phyloP scores from a whole-genome alignment of 2,888 invertebrate genomes.

The Seira musarum region DNA sequence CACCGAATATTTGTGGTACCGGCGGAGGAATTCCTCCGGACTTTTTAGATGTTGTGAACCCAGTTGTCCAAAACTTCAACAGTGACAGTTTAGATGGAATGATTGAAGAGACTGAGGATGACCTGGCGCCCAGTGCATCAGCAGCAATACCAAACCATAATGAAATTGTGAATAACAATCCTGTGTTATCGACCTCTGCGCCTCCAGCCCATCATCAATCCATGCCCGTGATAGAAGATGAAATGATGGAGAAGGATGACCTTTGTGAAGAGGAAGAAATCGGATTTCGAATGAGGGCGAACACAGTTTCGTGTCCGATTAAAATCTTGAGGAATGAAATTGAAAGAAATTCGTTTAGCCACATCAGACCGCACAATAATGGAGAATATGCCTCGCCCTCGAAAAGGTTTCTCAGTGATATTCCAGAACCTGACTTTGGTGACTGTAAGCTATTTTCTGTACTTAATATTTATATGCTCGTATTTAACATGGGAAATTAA shows the following conservation, averaged over 20 bases:
- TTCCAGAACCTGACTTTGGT: conserved; percentile 51
- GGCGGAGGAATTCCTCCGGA: conserved; percentile 18
- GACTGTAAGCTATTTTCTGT: conserved; percentile 36
- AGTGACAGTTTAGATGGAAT: conserved; percentile 60
- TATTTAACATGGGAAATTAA: not conserved
- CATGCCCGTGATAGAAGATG: conserved; percentile 36
- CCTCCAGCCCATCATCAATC: conserved; percentile 18
- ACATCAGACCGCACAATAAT: conserved; percentile 32
- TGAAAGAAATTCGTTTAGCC: conserved; percentile 14
- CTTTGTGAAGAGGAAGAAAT: conserved; percentile 16
- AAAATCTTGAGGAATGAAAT: not conserved
- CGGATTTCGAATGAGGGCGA: too few relatives aligned
- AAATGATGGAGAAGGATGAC: conserved; percentile 48
- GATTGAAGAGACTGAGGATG: conserved; percentile 55
- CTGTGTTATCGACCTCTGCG: conserved; percentile 20
- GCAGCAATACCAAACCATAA: not conserved
- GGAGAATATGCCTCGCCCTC: conserved; percentile 42
- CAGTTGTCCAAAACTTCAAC: conserved; percentile 47
- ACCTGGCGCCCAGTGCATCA: conserved; percentile 8
- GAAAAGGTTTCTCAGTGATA: conserved; percentile 46
- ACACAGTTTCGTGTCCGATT: too few relatives aligned
- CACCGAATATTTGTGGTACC: conserved; percentile 63
- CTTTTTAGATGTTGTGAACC: conserved; percentile 15
- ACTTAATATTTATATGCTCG: not conserved
- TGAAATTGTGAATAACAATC: conserved; percentile 30